Conservation (phyloP, 2,113 vertebrate genomes). For the Elachura formosa region DNA sequence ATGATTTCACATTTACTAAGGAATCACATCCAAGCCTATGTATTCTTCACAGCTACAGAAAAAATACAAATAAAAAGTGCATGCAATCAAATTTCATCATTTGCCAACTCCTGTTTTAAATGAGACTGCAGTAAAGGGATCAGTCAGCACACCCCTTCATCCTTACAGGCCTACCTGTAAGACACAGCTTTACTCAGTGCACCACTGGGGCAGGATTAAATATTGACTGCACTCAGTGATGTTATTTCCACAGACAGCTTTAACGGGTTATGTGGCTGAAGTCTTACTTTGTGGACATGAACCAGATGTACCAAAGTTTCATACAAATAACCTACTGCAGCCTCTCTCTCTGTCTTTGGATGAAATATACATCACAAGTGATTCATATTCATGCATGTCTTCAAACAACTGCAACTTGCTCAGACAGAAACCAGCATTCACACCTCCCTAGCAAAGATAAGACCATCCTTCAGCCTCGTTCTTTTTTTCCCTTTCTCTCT, state of each 20-base stretch:
- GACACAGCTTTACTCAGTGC: background rate
- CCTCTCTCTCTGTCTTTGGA: background rate
- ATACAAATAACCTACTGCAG: background rate
- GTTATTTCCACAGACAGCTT: background rate
- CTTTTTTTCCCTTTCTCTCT: background rate
- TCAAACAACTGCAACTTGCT: background rate
- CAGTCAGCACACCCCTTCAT: background rate
- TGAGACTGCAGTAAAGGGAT: background rate
- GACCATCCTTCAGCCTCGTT: background rate
- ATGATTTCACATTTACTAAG: background rate
- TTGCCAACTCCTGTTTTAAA: background rate
- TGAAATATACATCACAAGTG: slow-evolving; percentile 42
- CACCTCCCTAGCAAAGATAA: background rate
- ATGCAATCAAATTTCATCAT: background rate
- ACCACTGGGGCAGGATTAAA: background rate
- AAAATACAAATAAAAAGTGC: background rate
- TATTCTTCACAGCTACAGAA: background rate
- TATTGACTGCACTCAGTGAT: background rate
- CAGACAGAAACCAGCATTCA: background rate
- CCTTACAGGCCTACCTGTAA: background rate
- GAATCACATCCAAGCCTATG: background rate
- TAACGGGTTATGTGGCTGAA: background rate
- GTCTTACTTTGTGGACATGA: background rate
- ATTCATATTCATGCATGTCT: background rate
- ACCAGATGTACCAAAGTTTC: background rate